Evolutionary conservation across 2,888 invertebrate genomes (phyloP).

Genomic region (Plebejus melissa): DNA sequence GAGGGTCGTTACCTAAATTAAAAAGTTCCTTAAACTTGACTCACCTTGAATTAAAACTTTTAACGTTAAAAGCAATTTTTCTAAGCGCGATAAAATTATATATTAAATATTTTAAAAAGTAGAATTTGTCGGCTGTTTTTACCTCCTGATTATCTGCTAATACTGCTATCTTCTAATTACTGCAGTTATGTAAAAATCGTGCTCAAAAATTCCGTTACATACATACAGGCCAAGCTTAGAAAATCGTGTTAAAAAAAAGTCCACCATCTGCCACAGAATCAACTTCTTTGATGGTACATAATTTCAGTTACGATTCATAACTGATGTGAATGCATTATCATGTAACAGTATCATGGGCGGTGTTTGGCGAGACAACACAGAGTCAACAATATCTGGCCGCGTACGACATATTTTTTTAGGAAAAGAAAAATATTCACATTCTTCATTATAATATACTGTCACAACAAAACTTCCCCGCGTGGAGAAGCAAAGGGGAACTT

Average conservation of each 20-base stretch:
- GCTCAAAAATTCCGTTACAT: too few species aligned
- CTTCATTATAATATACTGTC: not conserved
- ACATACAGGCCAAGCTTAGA: too few species aligned
- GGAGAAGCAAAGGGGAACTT: not conserved
- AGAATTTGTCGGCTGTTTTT: not conserved
- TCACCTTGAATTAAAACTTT: conserved; percentile 11
- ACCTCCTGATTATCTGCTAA: not conserved
- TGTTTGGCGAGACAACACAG: not conserved
- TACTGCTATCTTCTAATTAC: too few species aligned
- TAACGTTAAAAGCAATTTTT: not conserved
- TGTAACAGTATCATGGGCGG: not conserved
- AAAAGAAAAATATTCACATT: conserved; percentile 6
- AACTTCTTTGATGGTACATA: not conserved
- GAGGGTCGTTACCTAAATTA: conserved; percentile 12
- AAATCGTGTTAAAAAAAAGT: too few species aligned
- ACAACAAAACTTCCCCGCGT: not conserved
- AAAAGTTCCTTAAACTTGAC: conserved; percentile 23
- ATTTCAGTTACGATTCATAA: not conserved
- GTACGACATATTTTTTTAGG: conserved; percentile 12
- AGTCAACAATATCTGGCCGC: not conserved
- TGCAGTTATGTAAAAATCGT: too few species aligned
- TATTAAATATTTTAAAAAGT: not conserved
- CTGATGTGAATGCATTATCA: not conserved
- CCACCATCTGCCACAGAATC: too few species aligned
- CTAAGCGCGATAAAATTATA: not conserved